These are phyloP conservation scores for Pavo muticus DNA, from an alignment of 2,113 vertebrate genomes.

Conservation along the genomic window DNA sequence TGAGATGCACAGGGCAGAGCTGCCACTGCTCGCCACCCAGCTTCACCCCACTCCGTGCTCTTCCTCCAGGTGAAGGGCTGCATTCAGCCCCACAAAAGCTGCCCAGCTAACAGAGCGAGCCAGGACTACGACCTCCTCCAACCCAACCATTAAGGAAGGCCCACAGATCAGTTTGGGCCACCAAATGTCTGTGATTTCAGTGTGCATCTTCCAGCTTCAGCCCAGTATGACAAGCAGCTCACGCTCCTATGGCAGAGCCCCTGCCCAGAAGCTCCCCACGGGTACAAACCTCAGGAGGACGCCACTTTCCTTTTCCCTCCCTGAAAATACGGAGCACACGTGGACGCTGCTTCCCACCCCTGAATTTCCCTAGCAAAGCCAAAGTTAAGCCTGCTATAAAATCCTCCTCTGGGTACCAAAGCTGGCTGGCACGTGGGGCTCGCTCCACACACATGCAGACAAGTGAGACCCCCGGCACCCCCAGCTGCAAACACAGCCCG, in stretches of 20 bases:
- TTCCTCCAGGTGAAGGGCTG: not conserved
- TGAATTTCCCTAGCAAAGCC: not conserved
- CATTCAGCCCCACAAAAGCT: not conserved
- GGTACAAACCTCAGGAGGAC: not conserved
- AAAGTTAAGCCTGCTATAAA: not conserved
- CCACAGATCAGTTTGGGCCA: fast-evolving
- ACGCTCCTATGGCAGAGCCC: fast-evolving
- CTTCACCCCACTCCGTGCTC: not conserved
- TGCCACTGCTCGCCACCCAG: too few species aligned
- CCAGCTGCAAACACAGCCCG: not conserved
- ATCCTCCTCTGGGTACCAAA: not conserved
- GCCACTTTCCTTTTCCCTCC: not conserved
- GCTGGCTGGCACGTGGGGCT: fast-evolving
- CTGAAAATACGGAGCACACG: not conserved
- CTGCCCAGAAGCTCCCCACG: fast-evolving
- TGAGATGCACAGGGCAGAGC: fast-evolving
- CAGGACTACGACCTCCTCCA: not conserved
- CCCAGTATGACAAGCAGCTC: fast-evolving
- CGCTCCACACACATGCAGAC: too few species aligned
- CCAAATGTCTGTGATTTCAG: not conserved
- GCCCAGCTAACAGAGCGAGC: fast-evolving
- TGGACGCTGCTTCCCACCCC: not conserved
- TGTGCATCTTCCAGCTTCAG: not conserved
- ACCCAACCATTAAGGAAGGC: not conserved
- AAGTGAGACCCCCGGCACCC: too few species aligned